Evolutionary conservation across 2,113 vertebrate genomes (phyloP).

Genomic region (Canis aureus): DNA sequence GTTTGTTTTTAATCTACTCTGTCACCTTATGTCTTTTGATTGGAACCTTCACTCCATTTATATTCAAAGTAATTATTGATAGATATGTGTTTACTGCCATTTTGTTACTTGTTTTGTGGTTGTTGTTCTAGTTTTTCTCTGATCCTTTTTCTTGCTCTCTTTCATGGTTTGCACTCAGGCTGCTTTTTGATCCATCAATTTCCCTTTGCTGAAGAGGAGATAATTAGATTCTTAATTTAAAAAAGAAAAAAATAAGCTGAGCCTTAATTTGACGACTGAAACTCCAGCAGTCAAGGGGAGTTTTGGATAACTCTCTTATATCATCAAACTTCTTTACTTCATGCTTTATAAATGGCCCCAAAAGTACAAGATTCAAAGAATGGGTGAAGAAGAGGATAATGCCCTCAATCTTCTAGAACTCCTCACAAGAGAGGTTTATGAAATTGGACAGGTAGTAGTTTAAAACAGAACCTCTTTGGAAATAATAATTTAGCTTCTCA

Average conservation of each 20-base stretch:
- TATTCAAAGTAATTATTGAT: neutral
- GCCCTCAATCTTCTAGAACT: neutral
- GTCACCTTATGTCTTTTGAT: neutral
- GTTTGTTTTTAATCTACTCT: neutral
- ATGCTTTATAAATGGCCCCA: neutral
- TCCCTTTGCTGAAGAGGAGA: neutral
- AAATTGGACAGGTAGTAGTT: neutral
- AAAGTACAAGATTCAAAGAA: neutral
- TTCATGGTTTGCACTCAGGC: neutral
- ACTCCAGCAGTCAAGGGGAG: neutral
- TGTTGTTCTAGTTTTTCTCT: neutral
- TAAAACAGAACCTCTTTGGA: neutral
- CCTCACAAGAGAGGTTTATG: neutral
- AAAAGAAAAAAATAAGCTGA: neutral
- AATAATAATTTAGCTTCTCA: neutral
- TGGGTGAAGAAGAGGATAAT: neutral
- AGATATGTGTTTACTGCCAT: neutral
- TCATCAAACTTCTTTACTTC: neutral
- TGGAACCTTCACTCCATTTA: neutral
- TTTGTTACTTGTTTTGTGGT: neutral
- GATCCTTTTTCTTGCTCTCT: neutral
- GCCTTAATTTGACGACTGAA: slow-evolving; percentile 8
- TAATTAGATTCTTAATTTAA: neutral
- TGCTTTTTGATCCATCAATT: neutral
- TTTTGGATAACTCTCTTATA: neutral